Conservation (phyloP, 2,113 vertebrate species). For the Gymnogyps californianus region DNA sequence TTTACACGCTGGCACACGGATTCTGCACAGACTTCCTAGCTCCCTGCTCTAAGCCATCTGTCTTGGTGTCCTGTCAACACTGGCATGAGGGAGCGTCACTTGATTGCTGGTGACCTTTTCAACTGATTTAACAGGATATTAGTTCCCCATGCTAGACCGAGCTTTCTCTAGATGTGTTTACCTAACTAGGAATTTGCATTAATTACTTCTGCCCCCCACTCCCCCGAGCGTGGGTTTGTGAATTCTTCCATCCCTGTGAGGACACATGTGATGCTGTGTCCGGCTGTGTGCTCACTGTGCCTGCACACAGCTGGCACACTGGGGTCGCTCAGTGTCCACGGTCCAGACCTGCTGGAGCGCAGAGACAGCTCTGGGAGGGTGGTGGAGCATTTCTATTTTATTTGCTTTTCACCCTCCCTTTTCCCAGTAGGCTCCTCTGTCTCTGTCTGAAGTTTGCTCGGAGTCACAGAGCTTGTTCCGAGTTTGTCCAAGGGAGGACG, state of each 20-base stretch:
- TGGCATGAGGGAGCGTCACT: not conserved
- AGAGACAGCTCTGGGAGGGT: not conserved
- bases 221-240: not conserved
- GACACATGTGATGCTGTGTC: not conserved
- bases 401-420: not conserved
- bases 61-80: not conserved
- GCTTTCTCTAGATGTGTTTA: slow-evolving; percentile 41
- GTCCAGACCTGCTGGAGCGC: rapidly evolving
- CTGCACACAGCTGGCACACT: not conserved
- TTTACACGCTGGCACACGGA: rapidly evolving
- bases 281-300: rapidly evolving
- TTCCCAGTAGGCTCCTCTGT: not conserved
- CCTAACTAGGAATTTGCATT: slow-evolving; percentile 18
- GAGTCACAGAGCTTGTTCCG: not conserved
- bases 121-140: slow-evolving; percentile 46
- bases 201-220: not conserved
- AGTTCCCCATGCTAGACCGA: not conserved
- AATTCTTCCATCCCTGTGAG: not conserved
- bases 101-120: slow-evolving; percentile 41
- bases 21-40: not conserved
- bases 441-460: not conserved
- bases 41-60: not conserved
- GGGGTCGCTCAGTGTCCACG: rapidly evolving
- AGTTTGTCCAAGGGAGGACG: not conserved
- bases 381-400: not conserved